A percentile compares a stretch with the other conserved stretches of the same genome.
Evolutionary conservation across 1,140 invertebrate genomes (phyloP).

Genomic region (Penaeus japonicus): DNA sequence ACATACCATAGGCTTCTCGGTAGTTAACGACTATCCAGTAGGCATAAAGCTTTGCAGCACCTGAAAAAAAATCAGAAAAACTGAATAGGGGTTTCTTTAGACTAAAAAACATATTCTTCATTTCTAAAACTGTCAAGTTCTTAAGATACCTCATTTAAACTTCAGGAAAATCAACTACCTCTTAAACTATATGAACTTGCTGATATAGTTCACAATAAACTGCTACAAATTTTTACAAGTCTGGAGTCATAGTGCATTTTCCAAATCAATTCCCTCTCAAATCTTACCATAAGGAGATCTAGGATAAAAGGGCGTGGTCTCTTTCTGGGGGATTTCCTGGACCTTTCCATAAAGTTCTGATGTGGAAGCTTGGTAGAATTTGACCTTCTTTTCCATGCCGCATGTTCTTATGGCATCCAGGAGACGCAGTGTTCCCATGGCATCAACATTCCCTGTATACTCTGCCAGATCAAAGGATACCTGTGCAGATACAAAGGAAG

Average conservation of each 20-base stretch:
- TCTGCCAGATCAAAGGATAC: slow-evolving; percentile 97
- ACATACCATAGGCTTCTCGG: slow-evolving; percentile 97
- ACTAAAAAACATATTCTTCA: no score
- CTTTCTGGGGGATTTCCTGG: slow-evolving; percentile 93
- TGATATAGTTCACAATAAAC: no score
- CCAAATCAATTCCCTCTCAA: background rate
- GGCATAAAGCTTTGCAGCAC: slow-evolving; percentile 97
- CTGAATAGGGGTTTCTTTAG: background rate
- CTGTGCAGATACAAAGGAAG: slow-evolving; percentile 64
- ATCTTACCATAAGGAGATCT: slow-evolving; percentile 96
- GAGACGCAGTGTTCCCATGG: slow-evolving; percentile 92
- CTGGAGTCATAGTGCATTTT: no score
- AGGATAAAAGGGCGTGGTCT: slow-evolving; percentile 98
- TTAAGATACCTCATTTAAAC: no score
- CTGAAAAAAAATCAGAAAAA: slow-evolving; percentile 67
- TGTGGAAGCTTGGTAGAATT: slow-evolving; percentile 98
- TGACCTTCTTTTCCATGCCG: slow-evolving; percentile 82
- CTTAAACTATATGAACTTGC: no score
- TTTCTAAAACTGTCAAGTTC: no score
- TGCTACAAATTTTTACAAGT: no score
- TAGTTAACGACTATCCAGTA: slow-evolving; percentile 99
- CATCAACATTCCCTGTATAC: slow-evolving; percentile 99
- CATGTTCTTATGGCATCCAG: slow-evolving; percentile 96
- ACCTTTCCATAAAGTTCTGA: slow-evolving; percentile 99
- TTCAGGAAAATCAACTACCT: no score